Evolutionary conservation across 1,140 invertebrate species (phyloP).

Genomic region (Antheraea mylitta): DNA sequence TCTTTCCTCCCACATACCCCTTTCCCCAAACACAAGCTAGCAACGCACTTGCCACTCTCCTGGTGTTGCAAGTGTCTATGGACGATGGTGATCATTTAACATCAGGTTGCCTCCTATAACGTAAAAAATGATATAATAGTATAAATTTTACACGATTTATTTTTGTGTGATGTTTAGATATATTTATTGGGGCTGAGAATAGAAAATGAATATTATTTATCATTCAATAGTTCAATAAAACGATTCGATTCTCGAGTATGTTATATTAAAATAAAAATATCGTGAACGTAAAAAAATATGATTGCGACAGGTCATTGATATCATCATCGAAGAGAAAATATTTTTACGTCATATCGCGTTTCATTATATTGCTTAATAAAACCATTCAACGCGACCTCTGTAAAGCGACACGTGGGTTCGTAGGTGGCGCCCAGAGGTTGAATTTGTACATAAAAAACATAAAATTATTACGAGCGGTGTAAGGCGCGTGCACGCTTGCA

Average conservation of each 20-base stretch:
- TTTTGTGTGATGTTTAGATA: too few species aligned
- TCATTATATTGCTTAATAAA: conserved; percentile 3
- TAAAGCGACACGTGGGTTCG: conserved; percentile 17
- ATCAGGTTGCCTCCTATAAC: too few species aligned
- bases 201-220: neutral
- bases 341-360: neutral
- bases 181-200: too few species aligned
- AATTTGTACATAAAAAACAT: conserved; percentile 29
- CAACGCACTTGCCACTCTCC: too few species aligned
- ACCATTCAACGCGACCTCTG: conserved; percentile 7
- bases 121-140: too few species aligned
- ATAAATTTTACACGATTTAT: too few species aligned
- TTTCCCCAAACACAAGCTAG: too few species aligned
- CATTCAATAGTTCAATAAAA: neutral
- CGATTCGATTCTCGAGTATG: neutral
- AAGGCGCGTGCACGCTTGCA: conserved; percentile 10
- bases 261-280: neutral
- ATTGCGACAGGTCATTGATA: conserved; percentile 1
- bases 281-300: neutral
- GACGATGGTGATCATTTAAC: too few species aligned
- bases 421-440: conserved; percentile 24
- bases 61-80: too few species aligned
- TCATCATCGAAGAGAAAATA: neutral
- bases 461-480: conserved; percentile 23
- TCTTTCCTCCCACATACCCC: too few species aligned